Conservation (phyloP, 1,140 invertebrate genomes). For the Pseudomyrmex gracilis region DNA sequence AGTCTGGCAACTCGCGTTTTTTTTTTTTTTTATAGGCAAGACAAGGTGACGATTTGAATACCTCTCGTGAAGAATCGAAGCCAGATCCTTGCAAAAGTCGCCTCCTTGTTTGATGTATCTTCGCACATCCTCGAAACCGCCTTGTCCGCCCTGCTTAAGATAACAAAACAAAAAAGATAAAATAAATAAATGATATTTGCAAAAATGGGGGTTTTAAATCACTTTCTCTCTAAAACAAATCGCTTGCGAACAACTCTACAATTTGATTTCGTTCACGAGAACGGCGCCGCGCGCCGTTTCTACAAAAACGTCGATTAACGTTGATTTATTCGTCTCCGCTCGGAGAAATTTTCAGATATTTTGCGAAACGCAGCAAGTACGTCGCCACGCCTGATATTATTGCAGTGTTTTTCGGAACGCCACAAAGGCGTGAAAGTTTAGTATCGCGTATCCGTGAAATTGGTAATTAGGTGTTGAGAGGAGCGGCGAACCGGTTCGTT, state of each 20-base stretch:
- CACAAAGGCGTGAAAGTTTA: not conserved
- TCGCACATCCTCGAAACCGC: slow-evolving; percentile 96
- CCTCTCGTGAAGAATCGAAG: slow-evolving; percentile 96
- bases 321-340: too few species aligned
- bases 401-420: not conserved
- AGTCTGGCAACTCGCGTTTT: not conserved
- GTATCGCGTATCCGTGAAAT: slow-evolving; percentile 1
- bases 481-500: not conserved
- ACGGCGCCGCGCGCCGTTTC: too few species aligned
- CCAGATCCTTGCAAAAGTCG: slow-evolving; percentile 97
- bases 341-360: not conserved
- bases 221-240: too few species aligned
- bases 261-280: too few species aligned
- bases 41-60: slow-evolving; percentile 77
- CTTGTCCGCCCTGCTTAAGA: slow-evolving; percentile 92
- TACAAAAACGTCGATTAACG: too few species aligned
- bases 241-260: too few species aligned
- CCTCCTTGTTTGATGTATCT: slow-evolving; percentile 96
- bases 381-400: not conserved
- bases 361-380: not conserved
- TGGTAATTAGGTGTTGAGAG: slow-evolving; percentile 17
- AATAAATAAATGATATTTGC: too few species aligned
- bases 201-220: too few species aligned
- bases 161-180: slow-evolving; percentile 58
- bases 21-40: not conserved